Base-by-base conservation (phyloP, 2,113 vertebrate species). In the Noctilio leporinus region DNA sequence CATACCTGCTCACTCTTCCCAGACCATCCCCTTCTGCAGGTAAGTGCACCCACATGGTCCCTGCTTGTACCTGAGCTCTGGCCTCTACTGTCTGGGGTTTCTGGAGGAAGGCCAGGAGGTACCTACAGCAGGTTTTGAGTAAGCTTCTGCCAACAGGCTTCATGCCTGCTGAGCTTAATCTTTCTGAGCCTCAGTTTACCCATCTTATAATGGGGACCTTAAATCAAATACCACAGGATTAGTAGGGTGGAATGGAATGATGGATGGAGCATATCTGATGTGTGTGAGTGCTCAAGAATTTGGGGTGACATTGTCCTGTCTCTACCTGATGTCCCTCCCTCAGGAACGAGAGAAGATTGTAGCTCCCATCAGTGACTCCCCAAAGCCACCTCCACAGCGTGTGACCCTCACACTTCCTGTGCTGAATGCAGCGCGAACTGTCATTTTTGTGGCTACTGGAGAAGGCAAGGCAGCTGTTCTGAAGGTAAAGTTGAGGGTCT, bases 1-100 rank as follows among this genome's bases (percentile, higher is more conserved):
- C 99, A 99, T 94, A 99, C 99, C 3, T 99, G 99, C 91, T 99
- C 99, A 0, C 99, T 99, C 20, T 99, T 99, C 91, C 99, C 99
- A 19, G 98, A 97, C 10, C 99, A 99, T 57, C 98, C 99, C 2
- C 98, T 99, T 57, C 95, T 99, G 24, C 98, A 99, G 99, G 99
- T 99, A 92, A 98, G 97, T 3, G 2, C 10, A 1, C 24, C 30
- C n/a, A 20, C 3, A 11, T 0, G 10, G 35, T 20, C 57, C 20
- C 53, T n/a, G 26, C 8, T 33, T 4, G 6, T 7, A 5, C 26
- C 69, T 40, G 12, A 55, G 47, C 51, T 16, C 19, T 0, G 4
- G 7, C 28, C 35, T 59, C 47, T 40, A 49, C 49, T 0, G 0
- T 73, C 70, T 55, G 19, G 35, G 28, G 22, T 51, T 64, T 47